These are phyloP conservation scores for Nannoperca obscura DNA, from an alignment of 2,797 vertebrate species.

Conservation along the genomic window DNA sequence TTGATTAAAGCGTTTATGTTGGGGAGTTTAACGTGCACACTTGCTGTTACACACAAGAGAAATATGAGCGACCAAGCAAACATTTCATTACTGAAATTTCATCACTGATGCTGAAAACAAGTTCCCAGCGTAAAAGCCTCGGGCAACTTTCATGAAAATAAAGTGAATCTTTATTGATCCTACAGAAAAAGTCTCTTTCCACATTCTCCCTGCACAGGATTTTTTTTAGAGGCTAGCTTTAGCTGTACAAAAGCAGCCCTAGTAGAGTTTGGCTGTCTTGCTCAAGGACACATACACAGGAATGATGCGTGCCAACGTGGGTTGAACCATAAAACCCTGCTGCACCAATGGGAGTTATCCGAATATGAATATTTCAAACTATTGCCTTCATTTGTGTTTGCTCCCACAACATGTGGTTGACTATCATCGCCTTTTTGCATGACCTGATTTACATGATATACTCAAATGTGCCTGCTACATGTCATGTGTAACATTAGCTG, in stretches of 20 bases:
- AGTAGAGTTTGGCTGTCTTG: constrained; percentile 13
- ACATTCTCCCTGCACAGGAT: constrained; percentile 20
- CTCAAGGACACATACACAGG: constrained; percentile 28
- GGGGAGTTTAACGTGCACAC: constrained; percentile 29
- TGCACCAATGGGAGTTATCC: neutral
- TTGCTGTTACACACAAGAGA: constrained; percentile 42
- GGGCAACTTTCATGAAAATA: constrained; percentile 66
- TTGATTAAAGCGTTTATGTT: constrained; percentile 56
- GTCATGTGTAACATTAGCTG: neutral
- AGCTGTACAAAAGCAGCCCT: neutral
- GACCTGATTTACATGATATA: neutral
- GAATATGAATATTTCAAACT: constrained; percentile 24
- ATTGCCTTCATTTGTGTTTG: neutral
- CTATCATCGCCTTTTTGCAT: neutral
- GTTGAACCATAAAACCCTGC: neutral
- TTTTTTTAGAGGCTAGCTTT: constrained; percentile 5
- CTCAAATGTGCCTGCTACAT: neutral
- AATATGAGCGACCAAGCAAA: constrained; percentile 63
- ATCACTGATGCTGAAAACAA: constrained; percentile 59
- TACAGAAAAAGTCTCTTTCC: constrained; percentile 40
- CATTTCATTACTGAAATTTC: constrained; percentile 42
- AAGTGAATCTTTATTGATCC: constrained; percentile 69
- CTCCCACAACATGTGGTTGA: neutral
- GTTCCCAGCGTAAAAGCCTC: constrained; percentile 46
- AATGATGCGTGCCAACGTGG: neutral